phyloP scores from a whole-genome alignment of 2,797 vertebrate genomes.

The Tympanoctomys barrerae region DNA sequence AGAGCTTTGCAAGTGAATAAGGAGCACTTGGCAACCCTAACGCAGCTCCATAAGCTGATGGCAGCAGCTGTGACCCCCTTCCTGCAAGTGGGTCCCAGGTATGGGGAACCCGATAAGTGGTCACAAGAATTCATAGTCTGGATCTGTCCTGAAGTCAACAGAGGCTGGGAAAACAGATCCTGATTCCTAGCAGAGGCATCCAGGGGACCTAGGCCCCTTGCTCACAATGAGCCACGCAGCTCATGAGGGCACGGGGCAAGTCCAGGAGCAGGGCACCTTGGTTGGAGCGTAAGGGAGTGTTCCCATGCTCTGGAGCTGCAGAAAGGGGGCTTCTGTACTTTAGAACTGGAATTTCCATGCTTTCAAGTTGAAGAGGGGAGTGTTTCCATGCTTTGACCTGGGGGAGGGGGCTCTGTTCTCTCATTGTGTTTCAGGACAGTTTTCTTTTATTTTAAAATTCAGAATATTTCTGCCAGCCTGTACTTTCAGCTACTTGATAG shows the following conservation, averaged over 20 bases:
- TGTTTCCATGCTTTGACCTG: not conserved
- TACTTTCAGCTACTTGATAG: not conserved
- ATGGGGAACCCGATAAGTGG: slow-evolving; percentile 57
- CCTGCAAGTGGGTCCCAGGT: slow-evolving; percentile 1
- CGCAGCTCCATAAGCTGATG: slow-evolving; percentile 52
- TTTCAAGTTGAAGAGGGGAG: not conserved
- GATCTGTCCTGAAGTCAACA: slow-evolving; percentile 30
- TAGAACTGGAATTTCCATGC: not conserved
- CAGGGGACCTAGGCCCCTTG: not conserved
- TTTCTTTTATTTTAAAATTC: slow-evolving; percentile 37
- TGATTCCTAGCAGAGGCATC: not conserved
- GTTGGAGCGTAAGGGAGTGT: not conserved
- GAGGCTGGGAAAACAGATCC: not conserved
- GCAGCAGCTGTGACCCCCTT: slow-evolving; percentile 64
- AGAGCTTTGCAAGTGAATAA: slow-evolving; percentile 46
- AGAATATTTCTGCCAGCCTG: not conserved
- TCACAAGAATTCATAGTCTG: not conserved
- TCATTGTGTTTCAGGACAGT: not conserved
- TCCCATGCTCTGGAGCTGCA: not conserved
- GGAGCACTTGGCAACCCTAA: slow-evolving; percentile 20
- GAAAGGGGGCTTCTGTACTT: too few species aligned
- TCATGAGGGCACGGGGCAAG: not conserved
- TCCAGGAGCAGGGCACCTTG: not conserved
- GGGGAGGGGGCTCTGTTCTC: not conserved
- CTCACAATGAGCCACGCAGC: not conserved